Base-by-base conservation (phyloP, 2,888 invertebrate species). In the Empis livida region DNA sequence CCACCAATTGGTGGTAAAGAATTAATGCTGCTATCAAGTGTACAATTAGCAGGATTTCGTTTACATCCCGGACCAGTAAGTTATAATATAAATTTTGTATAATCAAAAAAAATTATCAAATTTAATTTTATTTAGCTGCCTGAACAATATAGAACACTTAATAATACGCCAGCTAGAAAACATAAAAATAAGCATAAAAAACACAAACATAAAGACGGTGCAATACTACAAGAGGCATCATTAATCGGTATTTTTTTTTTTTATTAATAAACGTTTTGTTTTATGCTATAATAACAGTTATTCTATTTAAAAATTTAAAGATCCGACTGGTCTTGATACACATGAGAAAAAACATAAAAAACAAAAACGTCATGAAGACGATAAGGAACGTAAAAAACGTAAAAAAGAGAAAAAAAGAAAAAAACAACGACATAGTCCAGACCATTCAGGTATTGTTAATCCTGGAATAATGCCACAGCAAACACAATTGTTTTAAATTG, bases 161-260 rank as follows among this genome's bases (percentile, higher is more conserved):
- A 86, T 72, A 88, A 91, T 60, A 82, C 88, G 53, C 91, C 93
- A 53, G 87, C 88, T 61, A 89, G 90, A 66, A 88, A 91, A 70
- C 93, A 93, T 63, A 93, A 93, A 71, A 93, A 90, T 63, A 92
- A 93, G 68, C 93, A 94, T 66, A 93, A 93, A 76, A 91, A 91
- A 64, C 92, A 91, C 59, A 90, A 90, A 70, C 89, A 90, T 63
- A 91, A 91, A 73, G 88, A 88, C 59, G 88, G 89, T n/a, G 84
- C 85, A 49, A 77, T 80, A 40, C 81, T 80, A 39, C 86, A 84
- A 61, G 88, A 88, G 64, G 79, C 84, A 50, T 78, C 84, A 39
- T 65, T 84, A 40, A 79, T 84, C 62, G 80, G 81, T 75, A 66
- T 65, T 55, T 58, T 35, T n/a, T n/a, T n/a, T n/a, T n/a, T 5